Base-by-base conservation (phyloP, 2,113 vertebrate species). In the Eptesicus fuscus region DNA sequence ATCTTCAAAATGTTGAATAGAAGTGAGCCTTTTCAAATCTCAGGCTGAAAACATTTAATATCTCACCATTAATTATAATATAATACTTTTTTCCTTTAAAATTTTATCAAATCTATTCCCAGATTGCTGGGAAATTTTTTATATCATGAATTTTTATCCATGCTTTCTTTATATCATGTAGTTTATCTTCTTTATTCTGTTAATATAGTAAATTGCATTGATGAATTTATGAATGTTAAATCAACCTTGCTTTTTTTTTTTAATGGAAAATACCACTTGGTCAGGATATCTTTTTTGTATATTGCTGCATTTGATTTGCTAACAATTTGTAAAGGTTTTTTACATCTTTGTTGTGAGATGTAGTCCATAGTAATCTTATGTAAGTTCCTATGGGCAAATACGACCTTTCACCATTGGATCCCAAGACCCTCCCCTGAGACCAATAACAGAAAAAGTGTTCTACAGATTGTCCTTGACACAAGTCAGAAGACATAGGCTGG, bases 21-120 rank as follows among this genome's bases (percentile, higher is more conserved):
- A 53, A 44, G 12, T 70, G 7, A 93, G 23, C 18, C 74, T 96
- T 85, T 92, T 82, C 23, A 89, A 4, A 69, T 63, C n/a, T 49
- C 76, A 53, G 35, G 16, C 37, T 37, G 69, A 37, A 93, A 63
- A 32, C 74, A 88, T 70, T 37, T 85, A 90, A 53, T 77, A 90
- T 77, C 92, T 90, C 22, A 86, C 25, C 25, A 14, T 95, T 77
- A 95, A 69, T 92, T 80, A 85, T 67, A 53, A 79, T 82, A 7
- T 35, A 82, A 16, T 53, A 40, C 59, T 69, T 85, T 74, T 92
- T 93, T 28, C 42, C 42, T 82, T 76, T 47, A 69, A 96, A 51
- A 70, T 53, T 32, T 80, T 28, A 61, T 86, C 70, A 90, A 53
- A 44, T 69, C 61, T 37, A 93, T 83, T 88, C 25, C 7, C 28